Conservation (phyloP, 92 coral and sea anemone species). For the Palythoa grandis region DNA sequence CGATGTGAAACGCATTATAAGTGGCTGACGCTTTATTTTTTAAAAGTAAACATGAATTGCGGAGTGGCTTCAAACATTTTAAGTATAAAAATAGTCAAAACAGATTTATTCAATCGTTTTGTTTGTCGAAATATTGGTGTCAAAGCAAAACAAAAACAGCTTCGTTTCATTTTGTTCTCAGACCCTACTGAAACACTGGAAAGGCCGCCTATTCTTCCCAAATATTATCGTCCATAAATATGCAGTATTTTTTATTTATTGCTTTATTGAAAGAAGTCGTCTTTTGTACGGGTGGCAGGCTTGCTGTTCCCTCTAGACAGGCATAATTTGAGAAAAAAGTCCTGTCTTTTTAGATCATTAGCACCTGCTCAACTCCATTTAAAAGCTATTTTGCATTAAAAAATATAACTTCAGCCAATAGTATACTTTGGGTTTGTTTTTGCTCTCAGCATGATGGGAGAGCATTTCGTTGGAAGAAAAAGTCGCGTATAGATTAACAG, state of each 20-base stretch:
- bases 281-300: background rate
- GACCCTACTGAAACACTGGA: too few species aligned
- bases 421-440: background rate
- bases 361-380: slow-evolving; percentile 21
- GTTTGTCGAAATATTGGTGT: too few species aligned
- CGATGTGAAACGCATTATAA: too few species aligned
- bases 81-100: too few species aligned
- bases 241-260: background rate
- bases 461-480: background rate
- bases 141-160: too few species aligned
- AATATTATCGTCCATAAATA: background rate
- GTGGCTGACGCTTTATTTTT: too few species aligned
- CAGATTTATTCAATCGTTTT: too few species aligned
- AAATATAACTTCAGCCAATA: slow-evolving; percentile 31
- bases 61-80: too few species aligned
- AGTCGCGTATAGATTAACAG: background rate
- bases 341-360: background rate
- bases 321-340: background rate
- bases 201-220: too few species aligned
- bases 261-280: background rate
- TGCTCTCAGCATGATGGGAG: slow-evolving; percentile 22
- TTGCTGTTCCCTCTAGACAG: background rate
- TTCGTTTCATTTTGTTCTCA: too few species aligned
- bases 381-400: slow-evolving; percentile 19
- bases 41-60: too few species aligned